These are phyloP conservation scores for Listrodromus nycthemerus DNA, from an alignment of 2,888 invertebrate species.

Conservation along the genomic window DNA sequence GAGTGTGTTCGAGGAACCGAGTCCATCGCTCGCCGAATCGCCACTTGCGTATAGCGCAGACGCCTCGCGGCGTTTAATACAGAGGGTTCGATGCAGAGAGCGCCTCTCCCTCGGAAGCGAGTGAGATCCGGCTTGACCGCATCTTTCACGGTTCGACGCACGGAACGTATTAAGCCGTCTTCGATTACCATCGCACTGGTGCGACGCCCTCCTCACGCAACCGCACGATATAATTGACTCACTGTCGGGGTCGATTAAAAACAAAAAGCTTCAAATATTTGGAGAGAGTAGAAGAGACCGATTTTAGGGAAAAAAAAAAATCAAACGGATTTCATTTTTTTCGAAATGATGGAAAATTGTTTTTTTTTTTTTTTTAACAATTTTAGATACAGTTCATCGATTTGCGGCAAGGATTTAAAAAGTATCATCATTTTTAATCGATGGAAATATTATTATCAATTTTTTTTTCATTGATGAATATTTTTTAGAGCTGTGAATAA, in stretches of 20 bases:
- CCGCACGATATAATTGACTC: constrained; percentile 49
- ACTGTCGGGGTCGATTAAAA: background rate
- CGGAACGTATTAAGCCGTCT: constrained; percentile 52
- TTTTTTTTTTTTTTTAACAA: background rate
- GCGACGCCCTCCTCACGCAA: constrained; percentile 48
- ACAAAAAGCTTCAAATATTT: background rate
- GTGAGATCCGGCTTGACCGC: constrained; percentile 43
- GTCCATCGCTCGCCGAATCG: constrained; percentile 60
- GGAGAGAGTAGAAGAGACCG: background rate
- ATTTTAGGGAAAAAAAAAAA: background rate
- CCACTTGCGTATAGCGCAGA: constrained; percentile 31
- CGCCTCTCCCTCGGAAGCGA: background rate
- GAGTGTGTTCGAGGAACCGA: constrained; percentile 43
- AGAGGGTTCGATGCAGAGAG: constrained; percentile 9
- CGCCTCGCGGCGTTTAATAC: background rate
- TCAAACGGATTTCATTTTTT: constrained; percentile 11
- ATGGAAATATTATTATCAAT: too few species aligned
- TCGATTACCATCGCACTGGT: constrained; percentile 43
- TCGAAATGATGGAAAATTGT: background rate
- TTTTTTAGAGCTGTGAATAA: too few species aligned
- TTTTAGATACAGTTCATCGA: background rate
- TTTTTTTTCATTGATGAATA: too few species aligned
- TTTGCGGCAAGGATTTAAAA: too few species aligned
- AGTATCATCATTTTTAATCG: too few species aligned
- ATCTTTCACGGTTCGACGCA: constrained; percentile 60